Conservation (phyloP, 1,140 invertebrate genomes). For the Luehdorfia chinensis region DNA sequence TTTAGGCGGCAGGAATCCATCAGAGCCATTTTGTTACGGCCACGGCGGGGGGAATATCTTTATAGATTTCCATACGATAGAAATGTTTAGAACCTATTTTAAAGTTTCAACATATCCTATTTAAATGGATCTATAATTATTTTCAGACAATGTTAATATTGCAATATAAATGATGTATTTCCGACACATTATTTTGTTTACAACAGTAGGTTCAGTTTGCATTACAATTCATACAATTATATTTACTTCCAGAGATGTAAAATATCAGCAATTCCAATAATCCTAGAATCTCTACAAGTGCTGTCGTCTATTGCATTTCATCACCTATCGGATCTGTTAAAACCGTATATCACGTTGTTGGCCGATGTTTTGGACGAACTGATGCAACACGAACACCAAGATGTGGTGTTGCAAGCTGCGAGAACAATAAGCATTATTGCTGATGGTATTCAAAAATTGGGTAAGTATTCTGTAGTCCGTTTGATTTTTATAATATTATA, state of each 20-base stretch:
- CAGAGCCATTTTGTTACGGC: too few relatives aligned
- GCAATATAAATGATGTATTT: too few relatives aligned
- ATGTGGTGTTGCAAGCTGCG: slow-evolving; percentile 81
- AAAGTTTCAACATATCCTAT: too few relatives aligned
- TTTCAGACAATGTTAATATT: too few relatives aligned
- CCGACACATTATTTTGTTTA: too few relatives aligned
- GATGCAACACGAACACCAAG: slow-evolving; percentile 76
- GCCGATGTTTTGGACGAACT: slow-evolving; percentile 77
- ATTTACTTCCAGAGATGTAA: slow-evolving; percentile 43
- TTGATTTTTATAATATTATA: too few relatives aligned
- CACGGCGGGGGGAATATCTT: too few relatives aligned
- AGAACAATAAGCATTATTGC: slow-evolving; percentile 81
- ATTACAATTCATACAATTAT: neutral
- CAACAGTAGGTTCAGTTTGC: too few relatives aligned
- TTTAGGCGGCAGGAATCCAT: too few relatives aligned
- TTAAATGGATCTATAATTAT: too few relatives aligned
- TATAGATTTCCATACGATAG: too few relatives aligned
- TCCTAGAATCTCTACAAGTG: slow-evolving; percentile 88
- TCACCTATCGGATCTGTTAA: slow-evolving; percentile 79
- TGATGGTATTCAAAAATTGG: slow-evolving; percentile 76
- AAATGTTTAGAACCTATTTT: too few relatives aligned
- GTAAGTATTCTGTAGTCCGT: slow-evolving; percentile 32
- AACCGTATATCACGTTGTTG: slow-evolving; percentile 76
- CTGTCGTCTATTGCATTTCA: slow-evolving; percentile 83
- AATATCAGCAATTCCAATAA: slow-evolving; percentile 78